phyloP scores from a whole-genome alignment of 37 sponge, comb jelly and placozoan genomes.

The Sycon ciliatum region DNA sequence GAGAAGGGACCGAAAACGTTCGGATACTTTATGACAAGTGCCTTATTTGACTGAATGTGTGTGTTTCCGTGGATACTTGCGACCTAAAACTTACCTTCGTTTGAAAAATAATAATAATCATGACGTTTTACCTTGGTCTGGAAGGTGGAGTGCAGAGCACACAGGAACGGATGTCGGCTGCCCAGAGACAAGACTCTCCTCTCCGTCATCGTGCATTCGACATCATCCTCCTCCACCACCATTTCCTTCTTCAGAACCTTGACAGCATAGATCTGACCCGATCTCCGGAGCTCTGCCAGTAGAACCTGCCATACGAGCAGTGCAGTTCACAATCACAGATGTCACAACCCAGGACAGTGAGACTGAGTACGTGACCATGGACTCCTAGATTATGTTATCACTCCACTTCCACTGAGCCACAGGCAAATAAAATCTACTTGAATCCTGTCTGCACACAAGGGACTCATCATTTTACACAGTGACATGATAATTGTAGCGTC shows the following conservation, averaged over 20 bases:
- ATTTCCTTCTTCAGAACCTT: conserved; percentile 87
- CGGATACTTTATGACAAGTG: too few species aligned
- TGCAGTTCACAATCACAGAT: not conserved
- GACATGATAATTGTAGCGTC: too few species aligned
- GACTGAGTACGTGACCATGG: not conserved
- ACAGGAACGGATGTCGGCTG: conserved; percentile 75
- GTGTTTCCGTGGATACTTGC: not conserved
- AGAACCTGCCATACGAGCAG: conserved; percentile 51
- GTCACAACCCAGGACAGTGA: not conserved
- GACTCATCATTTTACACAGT: too few species aligned
- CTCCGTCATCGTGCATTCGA: conserved; percentile 92
- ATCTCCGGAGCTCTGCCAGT: conserved; percentile 67
- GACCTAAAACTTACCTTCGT: not conserved
- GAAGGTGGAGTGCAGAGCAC: conserved; percentile 81
- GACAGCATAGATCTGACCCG: conserved; percentile 76
- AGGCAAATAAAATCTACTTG: too few species aligned
- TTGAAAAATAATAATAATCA: not conserved
- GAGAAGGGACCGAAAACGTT: too few species aligned
- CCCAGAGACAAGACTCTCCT: conserved; percentile 86
- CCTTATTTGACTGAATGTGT: too few species aligned
- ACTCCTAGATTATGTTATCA: too few species aligned
- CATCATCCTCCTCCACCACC: conserved; percentile 75
- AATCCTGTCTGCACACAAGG: too few species aligned
- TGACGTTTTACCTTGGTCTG: conserved; percentile 68
- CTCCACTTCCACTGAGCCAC: too few species aligned